Conservation (phyloP, 2,888 invertebrate species). For the Heteromyza rotundicornis region DNA sequence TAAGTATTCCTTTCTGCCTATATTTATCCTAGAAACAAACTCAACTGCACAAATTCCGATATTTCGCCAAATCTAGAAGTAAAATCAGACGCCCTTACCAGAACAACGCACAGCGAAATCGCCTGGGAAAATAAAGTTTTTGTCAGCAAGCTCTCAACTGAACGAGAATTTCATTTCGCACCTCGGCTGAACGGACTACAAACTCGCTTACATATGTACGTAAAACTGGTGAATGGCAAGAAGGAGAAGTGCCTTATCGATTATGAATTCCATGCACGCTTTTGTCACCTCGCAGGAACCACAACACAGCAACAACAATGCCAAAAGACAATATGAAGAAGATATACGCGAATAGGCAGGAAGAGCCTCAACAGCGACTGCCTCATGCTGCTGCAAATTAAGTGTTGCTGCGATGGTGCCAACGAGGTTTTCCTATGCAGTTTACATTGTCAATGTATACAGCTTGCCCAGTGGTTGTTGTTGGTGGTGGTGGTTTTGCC, state of each 20-base stretch:
- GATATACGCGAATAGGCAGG: neutral
- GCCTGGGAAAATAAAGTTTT: slow-evolving; percentile 32
- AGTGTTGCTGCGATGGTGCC: neutral
- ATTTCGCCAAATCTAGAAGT: neutral
- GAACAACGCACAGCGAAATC: slow-evolving; percentile 11
- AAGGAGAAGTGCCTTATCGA: slow-evolving; percentile 33
- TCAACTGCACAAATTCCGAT: neutral
- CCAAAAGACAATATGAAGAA: slow-evolving; percentile 9
- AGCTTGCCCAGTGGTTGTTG: slow-evolving; percentile 17
- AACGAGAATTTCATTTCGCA: slow-evolving; percentile 30
- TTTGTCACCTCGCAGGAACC: slow-evolving; percentile 40
- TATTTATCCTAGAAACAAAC: too few relatives aligned
- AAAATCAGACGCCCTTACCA: neutral
- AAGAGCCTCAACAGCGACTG: neutral
- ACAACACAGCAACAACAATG: slow-evolving; percentile 24
- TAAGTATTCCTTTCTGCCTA: too few relatives aligned
- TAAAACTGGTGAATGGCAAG: slow-evolving; percentile 11
- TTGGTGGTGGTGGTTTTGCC: slow-evolving; percentile 18
- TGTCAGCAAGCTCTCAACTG: slow-evolving; percentile 8
- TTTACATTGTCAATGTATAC: slow-evolving; percentile 19
- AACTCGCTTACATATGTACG: too few relatives aligned
- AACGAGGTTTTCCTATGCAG: neutral
- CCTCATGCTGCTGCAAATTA: slow-evolving; percentile 3
- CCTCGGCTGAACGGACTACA: too few relatives aligned
- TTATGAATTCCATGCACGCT: slow-evolving; percentile 53